Evolutionary conservation across 2,113 vertebrate species (phyloP).

Genomic region (Oenanthe melanoleuca): DNA sequence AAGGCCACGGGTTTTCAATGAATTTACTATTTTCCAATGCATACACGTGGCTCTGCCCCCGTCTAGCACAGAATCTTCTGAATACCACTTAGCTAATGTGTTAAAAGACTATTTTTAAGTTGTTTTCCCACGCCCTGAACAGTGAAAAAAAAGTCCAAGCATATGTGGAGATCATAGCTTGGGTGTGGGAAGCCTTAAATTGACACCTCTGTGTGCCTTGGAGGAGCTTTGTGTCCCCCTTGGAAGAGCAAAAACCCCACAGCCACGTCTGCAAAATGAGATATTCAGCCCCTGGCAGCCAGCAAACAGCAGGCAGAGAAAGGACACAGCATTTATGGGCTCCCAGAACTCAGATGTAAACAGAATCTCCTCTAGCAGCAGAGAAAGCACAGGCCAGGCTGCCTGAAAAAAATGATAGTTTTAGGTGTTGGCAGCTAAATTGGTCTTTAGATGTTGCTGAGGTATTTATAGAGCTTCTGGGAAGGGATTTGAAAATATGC

Average conservation of each 20-base stretch:
- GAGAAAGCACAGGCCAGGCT: not conserved
- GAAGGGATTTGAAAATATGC: slow-evolving; percentile 34
- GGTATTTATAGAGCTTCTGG: slow-evolving; percentile 41
- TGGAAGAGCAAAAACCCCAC: not conserved
- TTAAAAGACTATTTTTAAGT: slow-evolving; percentile 4
- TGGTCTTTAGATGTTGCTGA: not conserved
- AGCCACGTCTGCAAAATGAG: not conserved
- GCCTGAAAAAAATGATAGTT: not conserved
- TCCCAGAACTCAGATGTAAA: not conserved
- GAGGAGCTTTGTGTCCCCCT: not conserved
- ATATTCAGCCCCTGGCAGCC: not conserved
- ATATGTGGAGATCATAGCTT: not conserved
- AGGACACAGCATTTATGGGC: not conserved
- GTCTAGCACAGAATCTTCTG: not conserved
- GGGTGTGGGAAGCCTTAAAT: not conserved
- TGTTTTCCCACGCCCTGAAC: not conserved
- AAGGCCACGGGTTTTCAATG: not conserved
- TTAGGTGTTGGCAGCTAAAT: not conserved
- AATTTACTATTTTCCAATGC: not conserved
- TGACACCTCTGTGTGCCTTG: not conserved
- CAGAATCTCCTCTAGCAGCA: not conserved
- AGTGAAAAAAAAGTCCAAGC: not conserved
- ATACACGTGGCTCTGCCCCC: not conserved
- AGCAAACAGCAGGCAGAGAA: not conserved
- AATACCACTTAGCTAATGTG: not conserved